Percentiles rank a stretch among this genome's conserved stretches.
Conservation (phyloP, 2,113 vertebrate species). For the Ceyx margarethae region DNA sequence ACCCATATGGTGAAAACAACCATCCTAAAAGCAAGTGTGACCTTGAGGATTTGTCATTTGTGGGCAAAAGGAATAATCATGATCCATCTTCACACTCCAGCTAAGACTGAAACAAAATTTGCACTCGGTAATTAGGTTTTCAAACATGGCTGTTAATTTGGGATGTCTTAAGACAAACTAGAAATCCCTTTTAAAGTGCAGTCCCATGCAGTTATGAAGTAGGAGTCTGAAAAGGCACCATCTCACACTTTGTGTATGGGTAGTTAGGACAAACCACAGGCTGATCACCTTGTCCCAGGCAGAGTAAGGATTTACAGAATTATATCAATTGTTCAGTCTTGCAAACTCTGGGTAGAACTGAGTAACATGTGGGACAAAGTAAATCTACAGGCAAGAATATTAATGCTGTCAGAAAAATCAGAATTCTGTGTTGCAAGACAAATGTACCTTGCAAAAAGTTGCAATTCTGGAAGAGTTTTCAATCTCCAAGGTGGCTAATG, state of each 20-base stretch:
- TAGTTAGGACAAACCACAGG: not conserved
- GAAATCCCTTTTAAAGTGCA: not conserved
- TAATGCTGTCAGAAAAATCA: constrained; percentile 4
- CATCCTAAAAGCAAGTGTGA: not conserved
- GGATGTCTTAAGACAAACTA: not conserved
- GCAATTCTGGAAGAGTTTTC: not conserved
- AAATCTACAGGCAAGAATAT: not conserved
- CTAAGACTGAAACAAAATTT: not conserved
- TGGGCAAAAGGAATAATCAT: not conserved
- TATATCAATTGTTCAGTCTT: not conserved
- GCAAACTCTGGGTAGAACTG: not conserved
- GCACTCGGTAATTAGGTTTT: not conserved
- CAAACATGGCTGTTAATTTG: not conserved
- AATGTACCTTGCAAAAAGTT: constrained; percentile 9
- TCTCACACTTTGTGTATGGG: not conserved
- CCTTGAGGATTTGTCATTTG: not conserved
- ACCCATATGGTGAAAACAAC: accelerated
- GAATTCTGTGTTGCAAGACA: not conserved
- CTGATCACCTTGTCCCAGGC: not conserved
- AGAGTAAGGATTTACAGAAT: not conserved
- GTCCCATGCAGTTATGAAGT: not conserved
- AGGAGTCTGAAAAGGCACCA: not conserved
- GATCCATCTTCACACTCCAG: not conserved
- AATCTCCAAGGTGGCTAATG: not conserved
- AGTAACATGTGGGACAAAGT: not conserved